Conservation (phyloP, 2,888 invertebrate species). For the Pachycephus smyrnensis region DNA sequence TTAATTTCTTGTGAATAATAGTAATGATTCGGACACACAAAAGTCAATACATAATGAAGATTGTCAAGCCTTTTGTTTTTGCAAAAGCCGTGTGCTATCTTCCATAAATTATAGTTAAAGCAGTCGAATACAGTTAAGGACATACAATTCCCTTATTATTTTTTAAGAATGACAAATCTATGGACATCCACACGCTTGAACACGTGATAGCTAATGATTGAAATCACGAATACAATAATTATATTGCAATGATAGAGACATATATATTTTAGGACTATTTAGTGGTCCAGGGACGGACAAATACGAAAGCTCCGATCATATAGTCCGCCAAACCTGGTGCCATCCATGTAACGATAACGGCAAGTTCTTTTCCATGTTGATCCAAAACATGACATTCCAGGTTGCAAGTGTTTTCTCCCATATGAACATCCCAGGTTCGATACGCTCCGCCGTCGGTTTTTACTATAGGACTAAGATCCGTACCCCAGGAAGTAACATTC, state of each 20-base stretch:
- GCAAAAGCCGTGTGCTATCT: background rate
- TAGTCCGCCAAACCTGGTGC: constrained; percentile 53
- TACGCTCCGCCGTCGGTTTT: constrained; percentile 40
- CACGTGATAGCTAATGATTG: background rate
- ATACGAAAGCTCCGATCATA: constrained; percentile 25
- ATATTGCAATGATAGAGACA: background rate
- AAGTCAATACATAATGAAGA: background rate
- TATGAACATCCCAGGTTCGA: constrained; percentile 57
- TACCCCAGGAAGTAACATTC: constrained; percentile 41
- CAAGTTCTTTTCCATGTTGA: constrained; percentile 44
- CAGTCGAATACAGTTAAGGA: background rate
- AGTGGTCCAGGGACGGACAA: constrained; percentile 36
- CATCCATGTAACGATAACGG: constrained; percentile 51
- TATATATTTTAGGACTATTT: background rate
- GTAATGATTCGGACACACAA: too few species aligned
- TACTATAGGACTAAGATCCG: constrained; percentile 31
- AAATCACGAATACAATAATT: background rate
- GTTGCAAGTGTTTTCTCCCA: constrained; percentile 49
- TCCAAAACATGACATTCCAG: constrained; percentile 54
- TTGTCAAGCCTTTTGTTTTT: background rate
- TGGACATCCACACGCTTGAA: background rate
- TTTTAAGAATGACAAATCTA: background rate
- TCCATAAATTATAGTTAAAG: background rate
- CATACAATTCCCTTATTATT: background rate
- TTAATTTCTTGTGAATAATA: too few species aligned